Base-by-base conservation (phyloP, 2,113 vertebrate genomes). In the Gadus macrocephalus region DNA sequence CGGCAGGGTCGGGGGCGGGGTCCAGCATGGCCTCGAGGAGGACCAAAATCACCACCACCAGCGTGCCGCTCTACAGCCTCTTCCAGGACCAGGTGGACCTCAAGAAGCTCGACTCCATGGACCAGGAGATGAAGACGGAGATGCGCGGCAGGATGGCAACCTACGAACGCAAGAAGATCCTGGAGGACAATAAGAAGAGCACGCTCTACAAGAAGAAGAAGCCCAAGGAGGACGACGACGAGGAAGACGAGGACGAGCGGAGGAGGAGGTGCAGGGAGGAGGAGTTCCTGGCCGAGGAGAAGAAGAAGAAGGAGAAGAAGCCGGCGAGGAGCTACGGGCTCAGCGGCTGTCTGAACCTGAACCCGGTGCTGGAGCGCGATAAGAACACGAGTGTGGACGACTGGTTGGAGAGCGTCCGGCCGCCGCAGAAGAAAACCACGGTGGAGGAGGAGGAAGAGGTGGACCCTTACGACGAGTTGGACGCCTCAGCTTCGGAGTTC, bases 121-220 rank as follows among this genome's bases (percentile, higher is more conserved):
- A 99, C 83, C 93, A 88, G 68, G 94, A 96, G 82, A 92, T 95
- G 60, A 93, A 95, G 64, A 85, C 88, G 11, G 95, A 95, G 75
- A 93, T 98, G 89, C 92, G 91, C 79, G 92, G 83, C 76, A 98
- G 95, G 84, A 96, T 98, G 92, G 87, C 91, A 0, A 89, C 88
- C 35, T 99, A 97, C 62, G 91, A 93, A 67, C 81, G 91, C 74
- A 96, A 98, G 87, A 98, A 98, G 84, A 92, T 99, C 73, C 86
- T 93, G 28, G 91, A 91, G 4, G 94, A 96, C 87, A 95, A 96
- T 85, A 96, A 93, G 65, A 96, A 95, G 62, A 99, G 97, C 86
- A 94, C 93, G 12, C 85, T 97, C 55, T 99, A 93, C 88, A 99
- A 96, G 87, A 99, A 98, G 76, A 98, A 98, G 85, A 92, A 93